phyloP scores from a whole-genome alignment of 30 jellyfish, hydroid and myxozoan species.

The Aurelia aurita region DNA sequence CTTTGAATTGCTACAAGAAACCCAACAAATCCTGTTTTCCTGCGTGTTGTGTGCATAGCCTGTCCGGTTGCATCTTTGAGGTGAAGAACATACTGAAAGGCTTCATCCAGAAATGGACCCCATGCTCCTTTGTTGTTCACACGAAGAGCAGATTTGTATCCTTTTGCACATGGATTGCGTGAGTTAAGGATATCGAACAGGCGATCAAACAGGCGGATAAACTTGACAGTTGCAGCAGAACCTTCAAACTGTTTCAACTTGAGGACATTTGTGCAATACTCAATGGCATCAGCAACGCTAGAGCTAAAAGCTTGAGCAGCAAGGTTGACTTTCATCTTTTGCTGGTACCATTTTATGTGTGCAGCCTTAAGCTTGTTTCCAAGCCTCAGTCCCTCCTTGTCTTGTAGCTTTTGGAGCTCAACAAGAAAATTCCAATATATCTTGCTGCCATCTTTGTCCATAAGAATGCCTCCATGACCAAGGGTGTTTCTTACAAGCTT shows the following conservation, averaged over 20 bases:
- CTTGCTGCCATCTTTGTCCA: conserved; percentile 50
- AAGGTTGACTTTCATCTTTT: conserved; percentile 76
- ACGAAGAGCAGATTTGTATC: conserved; percentile 71
- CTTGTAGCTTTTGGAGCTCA: conserved; percentile 63
- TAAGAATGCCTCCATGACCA: conserved; percentile 67
- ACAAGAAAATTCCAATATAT: conserved; percentile 40
- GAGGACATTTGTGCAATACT: conserved; percentile 36
- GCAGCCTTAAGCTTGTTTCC: conserved; percentile 61
- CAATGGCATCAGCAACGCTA: conserved; percentile 69
- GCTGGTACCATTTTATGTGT: conserved; percentile 61
- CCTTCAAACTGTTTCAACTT: conserved; percentile 64
- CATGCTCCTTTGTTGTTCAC: conserved; percentile 52
- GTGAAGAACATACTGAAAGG: conserved; percentile 27
- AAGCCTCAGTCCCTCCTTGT: conserved; percentile 66
- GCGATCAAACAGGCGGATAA: conserved; percentile 63
- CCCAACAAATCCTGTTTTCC: conserved; percentile 85
- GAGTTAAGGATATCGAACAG: conserved; percentile 79
- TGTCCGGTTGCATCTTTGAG: conserved; percentile 56
- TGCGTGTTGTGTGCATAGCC: conserved; percentile 27
- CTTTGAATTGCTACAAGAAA: conserved; percentile 69
- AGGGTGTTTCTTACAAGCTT: conserved; percentile 75
- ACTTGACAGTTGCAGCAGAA: too few species aligned
- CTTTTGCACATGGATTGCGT: conserved; percentile 81
- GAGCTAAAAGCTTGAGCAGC: conserved; percentile 83
- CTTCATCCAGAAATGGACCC: conserved; percentile 59